Percentiles rank a stretch among this genome's conserved stretches.
Conservation (phyloP, 2,797 vertebrate species). For the Pteropus rufus region DNA sequence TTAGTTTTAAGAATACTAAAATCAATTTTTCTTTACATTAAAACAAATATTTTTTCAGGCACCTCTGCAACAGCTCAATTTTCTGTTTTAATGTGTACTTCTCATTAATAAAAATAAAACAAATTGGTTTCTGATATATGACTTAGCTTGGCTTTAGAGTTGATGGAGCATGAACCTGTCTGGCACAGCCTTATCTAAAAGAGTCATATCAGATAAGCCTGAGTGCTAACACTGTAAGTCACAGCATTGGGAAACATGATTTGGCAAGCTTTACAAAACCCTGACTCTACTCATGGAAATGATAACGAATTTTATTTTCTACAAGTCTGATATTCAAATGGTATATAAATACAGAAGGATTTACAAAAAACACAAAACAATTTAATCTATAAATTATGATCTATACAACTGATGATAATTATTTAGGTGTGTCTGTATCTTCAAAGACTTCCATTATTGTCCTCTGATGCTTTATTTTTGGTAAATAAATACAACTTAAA, state of each 20-base stretch:
- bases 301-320: neutral
- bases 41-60: neutral
- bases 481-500: neutral
- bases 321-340: neutral
- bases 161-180: neutral
- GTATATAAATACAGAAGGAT: neutral
- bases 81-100: neutral
- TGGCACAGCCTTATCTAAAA: slow-evolving; percentile 55
- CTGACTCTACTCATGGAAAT: neutral
- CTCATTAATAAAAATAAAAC: slow-evolving; percentile 15
- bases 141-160: neutral
- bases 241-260: slow-evolving; percentile 3
- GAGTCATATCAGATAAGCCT: slow-evolving; percentile 23
- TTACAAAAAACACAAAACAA: neutral
- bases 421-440: neutral
- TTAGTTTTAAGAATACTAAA: neutral
- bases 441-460: neutral
- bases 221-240: slow-evolving; percentile 56
- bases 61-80: neutral
- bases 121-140: neutral
- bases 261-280: slow-evolving; percentile 12
- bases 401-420: neutral
- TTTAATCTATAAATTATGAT: neutral
- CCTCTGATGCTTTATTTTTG: neutral
- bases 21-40: neutral